Percentiles rank a stretch among this genome's conserved stretches.
These are phyloP conservation scores for Thyatira batis DNA, from an alignment of 2,888 invertebrate species.

Conservation along the genomic window DNA sequence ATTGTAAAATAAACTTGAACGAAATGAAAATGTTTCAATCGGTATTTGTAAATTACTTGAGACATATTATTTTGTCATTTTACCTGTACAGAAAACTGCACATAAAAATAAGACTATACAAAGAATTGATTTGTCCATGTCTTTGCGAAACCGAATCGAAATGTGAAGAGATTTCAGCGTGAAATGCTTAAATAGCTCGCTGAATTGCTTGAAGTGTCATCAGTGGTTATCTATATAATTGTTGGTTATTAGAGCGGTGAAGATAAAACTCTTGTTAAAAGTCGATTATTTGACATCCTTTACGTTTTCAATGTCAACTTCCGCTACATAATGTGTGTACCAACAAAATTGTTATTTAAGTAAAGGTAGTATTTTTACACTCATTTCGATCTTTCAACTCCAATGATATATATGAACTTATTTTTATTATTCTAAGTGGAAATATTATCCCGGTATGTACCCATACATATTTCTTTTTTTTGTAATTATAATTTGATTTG, in stretches of 20 bases:
- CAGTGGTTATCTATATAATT: conserved; percentile 28
- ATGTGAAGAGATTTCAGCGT: conserved; percentile 22
- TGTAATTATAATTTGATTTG: too few species aligned
- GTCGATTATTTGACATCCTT: conserved; percentile 18
- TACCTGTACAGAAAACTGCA: conserved; percentile 26
- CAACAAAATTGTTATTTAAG: background rate
- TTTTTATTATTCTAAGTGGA: too few species aligned
- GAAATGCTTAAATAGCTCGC: conserved; percentile 37
- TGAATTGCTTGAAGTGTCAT: conserved; percentile 14
- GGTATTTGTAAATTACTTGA: conserved; percentile 4
- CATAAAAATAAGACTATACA: conserved; percentile 17
- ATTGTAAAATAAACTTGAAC: background rate
- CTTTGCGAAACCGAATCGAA: conserved; percentile 22
- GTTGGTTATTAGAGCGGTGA: conserved; percentile 25
- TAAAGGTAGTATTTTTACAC: too few species aligned
- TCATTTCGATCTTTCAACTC: too few species aligned
- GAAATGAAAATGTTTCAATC: conserved; percentile 3
- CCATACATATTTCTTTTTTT: too few species aligned
- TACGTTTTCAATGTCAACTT: conserved; percentile 15
- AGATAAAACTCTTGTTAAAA: conserved; percentile 38
- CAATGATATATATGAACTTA: too few species aligned
- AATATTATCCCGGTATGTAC: too few species aligned
- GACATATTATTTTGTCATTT: conserved; percentile 8
- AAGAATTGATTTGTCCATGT: conserved; percentile 26
- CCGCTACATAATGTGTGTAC: background rate